These are phyloP conservation scores for Neotragus moschatus DNA, from an alignment of 2,113 vertebrate species.

Conservation along the genomic window DNA sequence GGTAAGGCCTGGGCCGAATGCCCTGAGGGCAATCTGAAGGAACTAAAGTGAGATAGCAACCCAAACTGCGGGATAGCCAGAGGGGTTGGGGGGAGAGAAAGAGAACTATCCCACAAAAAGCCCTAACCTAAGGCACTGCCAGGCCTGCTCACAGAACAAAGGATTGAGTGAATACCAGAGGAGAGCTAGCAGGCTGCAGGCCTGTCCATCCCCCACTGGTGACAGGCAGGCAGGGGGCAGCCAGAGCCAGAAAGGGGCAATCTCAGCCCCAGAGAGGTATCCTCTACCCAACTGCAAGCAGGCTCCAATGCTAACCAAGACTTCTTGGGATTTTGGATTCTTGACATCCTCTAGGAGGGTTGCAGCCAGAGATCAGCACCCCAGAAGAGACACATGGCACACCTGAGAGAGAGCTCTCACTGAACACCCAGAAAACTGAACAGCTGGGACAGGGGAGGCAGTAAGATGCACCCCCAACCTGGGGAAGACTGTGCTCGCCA, in stretches of 20 bases:
- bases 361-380: not conserved
- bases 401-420: not conserved
- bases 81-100: no score
- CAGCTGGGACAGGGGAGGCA: not conserved
- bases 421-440: not conserved
- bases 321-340: not conserved
- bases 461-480: not conserved
- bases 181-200: no score
- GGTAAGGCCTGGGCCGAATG: no score
- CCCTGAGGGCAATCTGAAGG: no score
- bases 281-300: not conserved
- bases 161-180: no score
- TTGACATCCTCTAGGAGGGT: not conserved
- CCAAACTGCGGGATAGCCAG: no score
- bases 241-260: not conserved
- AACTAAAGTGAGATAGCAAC: no score
- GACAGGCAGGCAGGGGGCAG: not conserved
- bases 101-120: not conserved
- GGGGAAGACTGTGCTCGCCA: not conserved
- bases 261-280: not conserved
- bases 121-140: not conserved
- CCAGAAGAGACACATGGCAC: not conserved
- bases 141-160: no score
- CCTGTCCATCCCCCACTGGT: fast-evolving
- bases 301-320: not conserved